Evolutionary conservation across 2,797 vertebrate species (phyloP), one percentile per base, ranked within the genome.

Genomic region (Mormyrops boulengeri): DNA sequence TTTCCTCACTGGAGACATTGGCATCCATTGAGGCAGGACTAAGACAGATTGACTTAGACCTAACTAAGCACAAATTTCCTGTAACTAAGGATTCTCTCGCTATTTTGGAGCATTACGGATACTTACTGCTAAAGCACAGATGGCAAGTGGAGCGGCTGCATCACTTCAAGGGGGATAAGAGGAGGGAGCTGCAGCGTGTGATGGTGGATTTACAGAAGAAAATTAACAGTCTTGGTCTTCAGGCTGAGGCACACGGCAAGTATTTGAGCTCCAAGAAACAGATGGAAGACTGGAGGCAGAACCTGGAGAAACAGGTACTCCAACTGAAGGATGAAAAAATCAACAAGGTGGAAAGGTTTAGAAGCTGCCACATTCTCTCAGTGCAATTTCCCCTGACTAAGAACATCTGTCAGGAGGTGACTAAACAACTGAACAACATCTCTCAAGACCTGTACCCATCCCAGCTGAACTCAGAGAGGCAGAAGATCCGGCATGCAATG

Each of bases 201-300:
- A 93, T 95, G 11, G 91, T 93, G 4, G 92, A 95, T 90, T 94
- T 97, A 57, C 94, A 96, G 90, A 95, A 92, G 62, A 95, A 91
- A 89, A 94, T 95, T 84, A 95, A 93, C 88, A 89, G 47, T 57
- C 92, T 97, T 14, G 91, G 94, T 57, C 62, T 86, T 12, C 90
- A 93, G 53, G 88, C 94, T 87, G 89, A 90, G 55, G 96, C 97
- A 90, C 94, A 94, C 44, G 91, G 93, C 50, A 96, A 95, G 62
- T 96, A 97, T 91, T 92, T 96, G 19, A 90, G 90, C 22, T 91
- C 93, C 19, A 93, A 95, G 89, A 93, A 91, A 92, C 94, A 95
- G 92, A 93, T 97, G 90, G 96, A 95, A 91, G 90, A 93, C 89
- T 89, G 94, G 11, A 94, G 92, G 86, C 93, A 95, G 82, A 92